Percentiles rank a stretch among this genome's conserved stretches.
Evolutionary conservation across 2,888 invertebrate species (phyloP).

Genomic region (Patella ulyssiponensis): DNA sequence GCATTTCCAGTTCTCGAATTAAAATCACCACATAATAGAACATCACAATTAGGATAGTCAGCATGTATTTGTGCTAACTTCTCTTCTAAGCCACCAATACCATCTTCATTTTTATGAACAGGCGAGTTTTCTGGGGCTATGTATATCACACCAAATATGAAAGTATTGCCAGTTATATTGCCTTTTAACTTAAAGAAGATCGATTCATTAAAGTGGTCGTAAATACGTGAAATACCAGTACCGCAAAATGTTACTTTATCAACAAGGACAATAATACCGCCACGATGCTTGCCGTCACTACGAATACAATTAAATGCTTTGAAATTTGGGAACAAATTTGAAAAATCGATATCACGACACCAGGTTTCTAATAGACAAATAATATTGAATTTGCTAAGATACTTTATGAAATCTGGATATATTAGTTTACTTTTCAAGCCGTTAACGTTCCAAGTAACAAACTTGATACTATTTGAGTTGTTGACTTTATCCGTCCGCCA

Average conservation of each 20-base stretch:
- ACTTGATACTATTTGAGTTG: neutral
- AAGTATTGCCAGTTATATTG: neutral
- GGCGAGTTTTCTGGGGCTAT: neutral
- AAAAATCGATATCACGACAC: neutral
- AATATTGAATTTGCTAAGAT: neutral
- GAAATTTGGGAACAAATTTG: neutral
- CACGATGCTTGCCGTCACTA: neutral
- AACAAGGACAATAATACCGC: neutral
- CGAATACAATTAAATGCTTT: neutral
- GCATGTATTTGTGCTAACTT: neutral
- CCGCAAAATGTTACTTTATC: neutral
- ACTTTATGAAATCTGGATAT: neutral
- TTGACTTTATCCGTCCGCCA: no score
- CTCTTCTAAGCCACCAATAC: neutral
- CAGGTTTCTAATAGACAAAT: neutral
- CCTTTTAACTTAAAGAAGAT: neutral
- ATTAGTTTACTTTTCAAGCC: neutral
- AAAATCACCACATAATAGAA: no score
- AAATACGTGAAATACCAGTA: neutral
- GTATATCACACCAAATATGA: neutral
- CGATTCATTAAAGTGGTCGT: neutral
- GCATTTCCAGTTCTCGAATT: neutral
- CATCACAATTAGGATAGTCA: neutral
- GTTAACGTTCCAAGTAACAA: slow-evolving; percentile 1
- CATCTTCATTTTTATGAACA: neutral